These are phyloP conservation scores for Rhinoptilus africanus DNA, from an alignment of 2,113 vertebrate species.

Conservation along the genomic window DNA sequence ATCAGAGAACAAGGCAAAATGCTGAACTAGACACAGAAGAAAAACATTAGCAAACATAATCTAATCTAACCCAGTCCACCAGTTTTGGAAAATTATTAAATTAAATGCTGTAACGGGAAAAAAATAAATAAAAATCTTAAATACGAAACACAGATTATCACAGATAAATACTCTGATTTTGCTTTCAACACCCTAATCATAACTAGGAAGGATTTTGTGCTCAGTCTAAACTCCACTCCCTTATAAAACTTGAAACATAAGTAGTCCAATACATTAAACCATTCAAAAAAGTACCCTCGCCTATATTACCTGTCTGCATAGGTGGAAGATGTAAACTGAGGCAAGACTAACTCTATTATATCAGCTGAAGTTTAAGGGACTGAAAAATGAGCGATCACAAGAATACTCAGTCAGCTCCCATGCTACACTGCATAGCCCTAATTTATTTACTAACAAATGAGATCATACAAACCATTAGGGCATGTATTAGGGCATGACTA, in stretches of 20 bases:
- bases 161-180: not conserved
- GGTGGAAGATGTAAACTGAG: not conserved
- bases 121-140: not conserved
- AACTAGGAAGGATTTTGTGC: not conserved
- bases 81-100: not conserved
- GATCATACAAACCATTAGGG: not conserved
- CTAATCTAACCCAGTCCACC: not conserved
- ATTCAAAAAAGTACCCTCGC: not conserved
- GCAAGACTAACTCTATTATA: not conserved
- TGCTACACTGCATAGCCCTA: not conserved
- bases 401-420: not conserved
- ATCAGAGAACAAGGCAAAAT: not conserved
- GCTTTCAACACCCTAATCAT: not conserved
- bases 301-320: not conserved
- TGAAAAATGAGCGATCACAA: not conserved
- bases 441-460: not conserved
- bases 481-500: not conserved
- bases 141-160: not conserved
- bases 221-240: not conserved
- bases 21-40: not conserved
- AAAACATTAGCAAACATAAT: not conserved
- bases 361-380: not conserved
- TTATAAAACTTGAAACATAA: not conserved
- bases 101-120: not conserved
- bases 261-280: not conserved